phyloP scores from a whole-genome alignment of 2,797 vertebrate species.

The Enteromius viviparus region DNA sequence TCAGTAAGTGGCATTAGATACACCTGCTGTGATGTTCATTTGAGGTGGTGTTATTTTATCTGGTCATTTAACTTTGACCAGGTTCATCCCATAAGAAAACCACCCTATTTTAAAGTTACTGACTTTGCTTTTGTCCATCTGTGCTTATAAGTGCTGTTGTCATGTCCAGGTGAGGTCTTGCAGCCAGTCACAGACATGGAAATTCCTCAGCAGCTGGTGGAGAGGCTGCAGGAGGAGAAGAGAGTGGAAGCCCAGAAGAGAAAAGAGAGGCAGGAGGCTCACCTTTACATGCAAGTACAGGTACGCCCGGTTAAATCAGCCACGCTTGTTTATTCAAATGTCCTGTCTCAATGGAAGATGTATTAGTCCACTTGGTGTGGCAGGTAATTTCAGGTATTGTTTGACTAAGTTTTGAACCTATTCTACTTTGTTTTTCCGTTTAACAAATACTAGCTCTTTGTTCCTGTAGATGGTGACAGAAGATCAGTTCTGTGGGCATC shows the following conservation, averaged over 20 bases:
- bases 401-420: background rate
- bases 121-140: background rate
- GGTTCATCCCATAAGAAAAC: background rate
- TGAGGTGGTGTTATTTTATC: fast-evolving
- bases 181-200: conserved; percentile 95
- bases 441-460: conserved; percentile 30
- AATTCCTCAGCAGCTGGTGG: conserved; percentile 97
- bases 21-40: background rate
- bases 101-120: background rate
- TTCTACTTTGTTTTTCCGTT: background rate
- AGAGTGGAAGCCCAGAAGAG: conserved; percentile 97
- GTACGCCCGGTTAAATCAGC: conserved; percentile 60
- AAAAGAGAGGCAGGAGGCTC: conserved; percentile 97
- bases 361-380: background rate
- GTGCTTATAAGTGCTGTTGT: conserved; percentile 9
- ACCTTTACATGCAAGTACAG: conserved; percentile 98
- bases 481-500: conserved; percentile 99
- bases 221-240: conserved; percentile 97
- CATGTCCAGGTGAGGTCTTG: conserved; percentile 89
- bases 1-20: conserved; percentile 82
- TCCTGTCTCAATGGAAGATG: background rate
- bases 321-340: background rate
- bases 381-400: background rate
- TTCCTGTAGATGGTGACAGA: conserved; percentile 91
- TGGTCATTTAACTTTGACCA: background rate